Percentiles rank a stretch among this genome's conserved stretches.
Evolutionary conservation across 2,888 invertebrate species (phyloP).

Genomic region (Oscheius sp.): DNA sequence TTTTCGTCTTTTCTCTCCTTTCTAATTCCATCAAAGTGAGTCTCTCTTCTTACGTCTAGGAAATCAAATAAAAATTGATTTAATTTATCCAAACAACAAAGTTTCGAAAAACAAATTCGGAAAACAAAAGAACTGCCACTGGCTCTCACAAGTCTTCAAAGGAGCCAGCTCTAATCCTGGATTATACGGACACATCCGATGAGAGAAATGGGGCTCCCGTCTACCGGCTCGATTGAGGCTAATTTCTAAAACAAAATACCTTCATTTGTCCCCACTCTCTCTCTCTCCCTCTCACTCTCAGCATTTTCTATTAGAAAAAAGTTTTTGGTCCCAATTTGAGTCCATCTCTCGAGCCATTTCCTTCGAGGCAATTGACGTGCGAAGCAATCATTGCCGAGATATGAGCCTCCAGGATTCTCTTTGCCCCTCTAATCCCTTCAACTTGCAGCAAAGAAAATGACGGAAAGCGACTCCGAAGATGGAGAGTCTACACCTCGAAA

Average conservation of each 20-base stretch:
- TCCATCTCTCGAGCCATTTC: background rate
- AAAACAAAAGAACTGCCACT: too few species aligned
- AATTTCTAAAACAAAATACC: too few species aligned
- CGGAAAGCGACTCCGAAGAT: slow-evolving; percentile 24
- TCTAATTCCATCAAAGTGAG: background rate
- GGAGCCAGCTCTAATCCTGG: too few species aligned
- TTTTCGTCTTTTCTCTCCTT: too few species aligned
- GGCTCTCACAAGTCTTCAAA: too few species aligned
- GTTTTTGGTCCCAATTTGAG: background rate
- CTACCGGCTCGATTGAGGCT: too few species aligned
- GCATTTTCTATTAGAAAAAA: background rate
- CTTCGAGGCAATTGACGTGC: background rate
- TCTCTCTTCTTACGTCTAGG: slow-evolving; percentile 7
- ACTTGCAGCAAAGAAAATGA: too few species aligned
- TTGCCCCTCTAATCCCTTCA: background rate
- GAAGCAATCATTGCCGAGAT: slow-evolving; percentile 6
- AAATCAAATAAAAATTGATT: too few species aligned
- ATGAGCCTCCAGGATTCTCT: background rate
- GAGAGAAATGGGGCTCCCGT: too few species aligned
- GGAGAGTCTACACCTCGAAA: slow-evolving; percentile 15
- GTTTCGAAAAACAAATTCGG: too few species aligned
- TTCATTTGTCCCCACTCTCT: background rate
- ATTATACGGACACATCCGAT: too few species aligned
- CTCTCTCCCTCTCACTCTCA: background rate
- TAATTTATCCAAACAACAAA: too few species aligned